These are phyloP conservation scores for Drosophila basisetae DNA, from an alignment of 2,888 invertebrate species.

Conservation along the genomic window DNA sequence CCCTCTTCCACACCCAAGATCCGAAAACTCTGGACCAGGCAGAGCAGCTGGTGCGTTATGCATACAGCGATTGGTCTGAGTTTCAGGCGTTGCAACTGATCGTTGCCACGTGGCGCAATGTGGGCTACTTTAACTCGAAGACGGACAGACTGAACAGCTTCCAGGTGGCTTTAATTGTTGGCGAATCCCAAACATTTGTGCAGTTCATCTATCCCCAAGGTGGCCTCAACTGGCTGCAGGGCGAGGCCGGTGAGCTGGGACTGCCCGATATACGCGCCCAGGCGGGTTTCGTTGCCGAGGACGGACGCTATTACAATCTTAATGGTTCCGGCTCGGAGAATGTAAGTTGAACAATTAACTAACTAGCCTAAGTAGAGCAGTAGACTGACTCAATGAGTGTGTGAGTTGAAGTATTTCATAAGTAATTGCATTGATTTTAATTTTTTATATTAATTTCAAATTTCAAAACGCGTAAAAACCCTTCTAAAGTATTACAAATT, in stretches of 20 bases:
- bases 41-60: slow-evolving; percentile 89
- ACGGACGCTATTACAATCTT: slow-evolving; percentile 91
- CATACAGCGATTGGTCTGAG: slow-evolving; percentile 89
- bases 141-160: slow-evolving; percentile 93
- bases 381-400: background rate
- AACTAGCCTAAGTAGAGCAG: background rate
- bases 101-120: slow-evolving; percentile 95
- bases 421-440: no score
- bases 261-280: slow-evolving; percentile 96
- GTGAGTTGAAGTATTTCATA: background rate
- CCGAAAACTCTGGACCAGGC: slow-evolving; percentile 88
- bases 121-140: slow-evolving; percentile 89
- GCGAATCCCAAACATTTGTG: slow-evolving; percentile 89
- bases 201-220: slow-evolving; percentile 94
- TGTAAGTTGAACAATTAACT: slow-evolving; percentile 84
- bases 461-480: rapidly evolving
- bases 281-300: slow-evolving; percentile 95
- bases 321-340: slow-evolving; percentile 97
- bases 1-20: slow-evolving; percentile 89
- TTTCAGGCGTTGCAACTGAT: slow-evolving; percentile 93
- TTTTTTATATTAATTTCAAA: background rate
- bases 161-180: slow-evolving; percentile 87
- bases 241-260: slow-evolving; percentile 90
- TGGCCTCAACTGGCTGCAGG: slow-evolving; percentile 97
- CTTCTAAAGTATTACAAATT: background rate